phyloP scores from a whole-genome alignment of 2,797 vertebrate genomes.

The Calcarius lapponicus region DNA sequence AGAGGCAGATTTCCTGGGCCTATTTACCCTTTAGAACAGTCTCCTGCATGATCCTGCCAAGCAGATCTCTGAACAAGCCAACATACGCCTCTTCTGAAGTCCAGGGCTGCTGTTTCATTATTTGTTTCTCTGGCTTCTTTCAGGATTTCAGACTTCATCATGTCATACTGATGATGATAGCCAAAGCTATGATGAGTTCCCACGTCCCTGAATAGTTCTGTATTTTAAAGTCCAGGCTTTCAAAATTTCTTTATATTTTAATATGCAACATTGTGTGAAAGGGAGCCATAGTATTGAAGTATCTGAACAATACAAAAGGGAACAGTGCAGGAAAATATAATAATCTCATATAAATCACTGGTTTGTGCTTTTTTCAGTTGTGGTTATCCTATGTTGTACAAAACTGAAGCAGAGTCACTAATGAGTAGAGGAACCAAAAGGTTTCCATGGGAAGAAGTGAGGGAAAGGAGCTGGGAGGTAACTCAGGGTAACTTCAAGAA shows the following conservation, averaged over 20 bases:
- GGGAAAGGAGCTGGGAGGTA: background rate
- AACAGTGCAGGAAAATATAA: background rate
- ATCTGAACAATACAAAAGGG: background rate
- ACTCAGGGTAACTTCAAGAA: background rate
- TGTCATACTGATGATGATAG: background rate
- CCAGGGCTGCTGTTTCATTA: background rate
- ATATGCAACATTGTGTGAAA: background rate
- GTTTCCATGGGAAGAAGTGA: background rate
- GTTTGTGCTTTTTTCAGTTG: background rate
- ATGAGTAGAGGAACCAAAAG: background rate
- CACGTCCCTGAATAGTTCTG: background rate
- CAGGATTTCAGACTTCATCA: background rate
- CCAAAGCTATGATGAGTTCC: background rate
- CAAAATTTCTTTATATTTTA: background rate
- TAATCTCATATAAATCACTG: background rate
- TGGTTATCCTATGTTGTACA: background rate
- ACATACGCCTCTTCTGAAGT: background rate
- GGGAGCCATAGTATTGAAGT: background rate
- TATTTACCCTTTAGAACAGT: background rate
- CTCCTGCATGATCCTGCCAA: background rate
- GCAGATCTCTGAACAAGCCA: background rate
- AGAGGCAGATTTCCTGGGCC: background rate
- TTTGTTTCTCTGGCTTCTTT: background rate
- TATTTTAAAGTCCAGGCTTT: background rate
- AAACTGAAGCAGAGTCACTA: background rate